These are phyloP conservation scores for Speoplatyrhinus poulsoni DNA, from an alignment of 2,113 vertebrate species.

Conservation along the genomic window DNA sequence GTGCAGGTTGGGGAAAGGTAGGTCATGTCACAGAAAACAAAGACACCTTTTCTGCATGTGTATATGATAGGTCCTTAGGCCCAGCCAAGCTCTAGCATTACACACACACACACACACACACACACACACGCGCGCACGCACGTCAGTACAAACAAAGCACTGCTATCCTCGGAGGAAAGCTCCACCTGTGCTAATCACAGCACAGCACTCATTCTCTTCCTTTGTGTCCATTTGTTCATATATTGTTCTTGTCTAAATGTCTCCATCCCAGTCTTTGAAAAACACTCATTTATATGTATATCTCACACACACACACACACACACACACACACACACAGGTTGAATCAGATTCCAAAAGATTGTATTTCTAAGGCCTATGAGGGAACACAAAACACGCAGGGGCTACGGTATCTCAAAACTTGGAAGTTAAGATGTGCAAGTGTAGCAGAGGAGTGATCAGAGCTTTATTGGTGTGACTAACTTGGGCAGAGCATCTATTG, in stretches of 20 bases:
- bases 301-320: constrained; percentile 5
- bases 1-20: no score
- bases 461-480: not conserved
- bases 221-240: not conserved
- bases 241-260: not conserved
- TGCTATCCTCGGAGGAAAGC: constrained; percentile 35
- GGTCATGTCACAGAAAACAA: no score
- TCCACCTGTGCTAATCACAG: constrained; percentile 56
- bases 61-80: no score
- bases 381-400: not conserved
- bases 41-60: no score
- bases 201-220: not conserved
- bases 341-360: no score
- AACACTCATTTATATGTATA: not conserved
- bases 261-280: not conserved
- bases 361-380: not conserved
- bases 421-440: not conserved
- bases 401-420: not conserved
- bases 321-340: constrained; percentile 1
- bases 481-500: not conserved
- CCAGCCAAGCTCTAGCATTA: no score
- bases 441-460: no score
- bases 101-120: constrained; percentile 23
- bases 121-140: constrained; percentile 12
- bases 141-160: constrained; percentile 33